A percentile compares a stretch with the other conserved stretches of the same genome.
Evolutionary conservation across 2,797 vertebrate genomes (phyloP).

Genomic region (Rousettus madagascariensis): DNA sequence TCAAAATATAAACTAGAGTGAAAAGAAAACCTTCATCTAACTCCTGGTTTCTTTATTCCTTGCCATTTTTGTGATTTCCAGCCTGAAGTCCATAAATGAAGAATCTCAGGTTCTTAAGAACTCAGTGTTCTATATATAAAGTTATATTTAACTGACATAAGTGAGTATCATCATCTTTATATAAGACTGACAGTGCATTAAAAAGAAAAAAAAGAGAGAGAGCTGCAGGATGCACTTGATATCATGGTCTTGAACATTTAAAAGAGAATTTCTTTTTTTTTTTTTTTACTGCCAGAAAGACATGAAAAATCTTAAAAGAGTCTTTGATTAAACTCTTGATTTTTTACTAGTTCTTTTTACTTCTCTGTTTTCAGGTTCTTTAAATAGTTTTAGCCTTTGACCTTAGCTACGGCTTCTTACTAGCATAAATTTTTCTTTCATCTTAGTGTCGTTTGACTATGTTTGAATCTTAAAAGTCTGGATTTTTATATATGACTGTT

Average conservation of each 20-base stretch:
- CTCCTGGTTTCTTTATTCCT: neutral
- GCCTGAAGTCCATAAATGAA: neutral
- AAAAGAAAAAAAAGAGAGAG: neutral
- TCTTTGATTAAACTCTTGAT: constrained; percentile 44
- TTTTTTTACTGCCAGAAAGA: constrained; percentile 46
- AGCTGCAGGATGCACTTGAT: constrained; percentile 5
- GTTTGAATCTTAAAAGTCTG: constrained; percentile 43
- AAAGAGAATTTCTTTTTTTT: constrained; percentile 37
- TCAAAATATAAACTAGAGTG: neutral
- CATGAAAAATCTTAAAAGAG: constrained; percentile 53
- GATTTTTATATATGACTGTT: neutral
- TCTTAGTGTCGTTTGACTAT: constrained; percentile 44
- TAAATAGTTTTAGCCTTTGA: constrained; percentile 55
- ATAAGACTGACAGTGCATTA: neutral
- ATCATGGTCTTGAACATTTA: constrained; percentile 22
- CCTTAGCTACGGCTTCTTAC: constrained; percentile 43
- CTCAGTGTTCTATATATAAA: neutral
- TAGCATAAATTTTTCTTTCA: constrained; percentile 45
- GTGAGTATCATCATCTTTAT: neutral
- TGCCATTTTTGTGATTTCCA: neutral
- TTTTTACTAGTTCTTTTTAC: constrained; percentile 25
- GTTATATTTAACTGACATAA: neutral
- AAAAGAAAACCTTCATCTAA: neutral
- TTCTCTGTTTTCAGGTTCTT: constrained; percentile 38
- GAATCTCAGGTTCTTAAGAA: neutral